Base-by-base conservation (phyloP, 2,888 invertebrate genomes). In the Emmelina monodactyla region DNA sequence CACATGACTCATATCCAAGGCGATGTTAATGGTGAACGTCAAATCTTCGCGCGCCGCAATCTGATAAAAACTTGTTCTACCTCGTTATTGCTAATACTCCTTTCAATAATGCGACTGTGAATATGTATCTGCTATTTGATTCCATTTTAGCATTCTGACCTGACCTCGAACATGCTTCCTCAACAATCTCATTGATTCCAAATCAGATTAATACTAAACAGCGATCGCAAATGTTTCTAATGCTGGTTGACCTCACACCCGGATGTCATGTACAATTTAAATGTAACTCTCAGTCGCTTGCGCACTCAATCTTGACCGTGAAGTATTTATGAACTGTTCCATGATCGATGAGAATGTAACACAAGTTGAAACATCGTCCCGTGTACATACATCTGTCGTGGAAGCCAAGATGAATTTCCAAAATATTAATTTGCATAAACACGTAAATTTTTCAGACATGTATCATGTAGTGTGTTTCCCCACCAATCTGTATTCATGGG, bases 231-330 rank as follows among this genome's bases (percentile, higher is more conserved):
- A 72, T 64, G 69, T 67, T 65, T 69, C 66, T 68, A 70, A 71
- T 66, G 65, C 58, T 59, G 59, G 60, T 58, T 71, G 68, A 71
- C 66, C 70, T 65, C 58, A 63, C 72, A 70, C 69, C 73, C 72
- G 72, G 73, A 75, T 73, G 72, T 71, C 71, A 65, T 69, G 66
- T 70, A 63, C 51, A 58, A 60, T 67, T 66, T 62, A 61, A 61
- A 63, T 67, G 67, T 62, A 48, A 64, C 55, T 58, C 62, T 62
- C 59, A 53, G 57, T 59, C 14, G 29, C 3, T 61, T 53, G 58
- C 49, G 53, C 57, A 55, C 62, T 62, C 52, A 59, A 63, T 58
- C 51, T 55, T 50, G 51, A 49, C 66, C 66, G 64, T 65, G 33
- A 37, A 19, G 44, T 49, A 42, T 53, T 58, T 47, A 46, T 51